Conservation (phyloP, 2,888 invertebrate species). For the Orgyia antiqua region DNA sequence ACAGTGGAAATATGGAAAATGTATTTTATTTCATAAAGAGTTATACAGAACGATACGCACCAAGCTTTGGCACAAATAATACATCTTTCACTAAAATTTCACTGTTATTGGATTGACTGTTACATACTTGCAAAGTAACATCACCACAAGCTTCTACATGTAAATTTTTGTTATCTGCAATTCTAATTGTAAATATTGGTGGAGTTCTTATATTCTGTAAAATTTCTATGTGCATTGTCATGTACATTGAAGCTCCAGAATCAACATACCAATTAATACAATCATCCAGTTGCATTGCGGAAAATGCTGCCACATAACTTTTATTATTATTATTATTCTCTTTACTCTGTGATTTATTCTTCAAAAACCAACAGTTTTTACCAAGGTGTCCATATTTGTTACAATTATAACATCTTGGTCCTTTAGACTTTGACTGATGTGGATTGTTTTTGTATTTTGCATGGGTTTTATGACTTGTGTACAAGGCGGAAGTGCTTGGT, state of each 20-base stretch:
- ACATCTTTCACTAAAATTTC: background rate
- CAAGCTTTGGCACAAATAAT: background rate
- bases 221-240: background rate
- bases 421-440: background rate
- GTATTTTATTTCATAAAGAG: too few relatives aligned
- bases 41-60: background rate
- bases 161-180: background rate
- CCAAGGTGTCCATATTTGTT: constrained; percentile 11
- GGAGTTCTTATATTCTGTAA: background rate
- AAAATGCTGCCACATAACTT: background rate
- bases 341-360: background rate
- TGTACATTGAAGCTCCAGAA: background rate
- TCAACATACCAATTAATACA: background rate
- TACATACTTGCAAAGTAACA: background rate
- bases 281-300: background rate
- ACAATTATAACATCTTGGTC: constrained; percentile 18
- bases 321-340: background rate
- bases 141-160: background rate
- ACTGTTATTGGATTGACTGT: background rate
- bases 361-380: constrained; percentile 6
- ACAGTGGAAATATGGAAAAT: too few relatives aligned
- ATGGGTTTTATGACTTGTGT: background rate
- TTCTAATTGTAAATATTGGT: background rate
- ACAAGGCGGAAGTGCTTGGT: background rate
- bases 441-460: background rate